phyloP scores from a whole-genome alignment of 2,797 vertebrate species.

The Tadarida brasiliensis region DNA sequence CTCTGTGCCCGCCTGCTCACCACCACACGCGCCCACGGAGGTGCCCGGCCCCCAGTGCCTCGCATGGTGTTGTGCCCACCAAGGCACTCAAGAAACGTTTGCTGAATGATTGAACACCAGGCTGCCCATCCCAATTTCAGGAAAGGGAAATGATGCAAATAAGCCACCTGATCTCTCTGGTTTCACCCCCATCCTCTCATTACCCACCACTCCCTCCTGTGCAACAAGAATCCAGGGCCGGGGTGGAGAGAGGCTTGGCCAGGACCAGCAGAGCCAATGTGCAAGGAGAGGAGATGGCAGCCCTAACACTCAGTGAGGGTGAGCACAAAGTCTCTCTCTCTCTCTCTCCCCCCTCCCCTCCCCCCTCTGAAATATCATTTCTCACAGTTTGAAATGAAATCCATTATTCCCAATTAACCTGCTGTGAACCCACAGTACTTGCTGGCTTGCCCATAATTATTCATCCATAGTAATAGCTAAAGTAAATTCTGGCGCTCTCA shows the following conservation, averaged over 20 bases:
- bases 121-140: not conserved
- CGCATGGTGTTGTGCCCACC: too few relatives aligned
- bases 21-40: fast-evolving
- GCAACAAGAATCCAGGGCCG: not conserved
- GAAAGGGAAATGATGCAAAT: not conserved
- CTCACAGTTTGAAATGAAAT: constrained; percentile 88
- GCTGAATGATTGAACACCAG: not conserved
- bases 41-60: not conserved
- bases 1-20: not conserved
- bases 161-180: not conserved
- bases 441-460: constrained; percentile 90
- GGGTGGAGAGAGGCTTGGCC: not conserved
- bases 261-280: not conserved
- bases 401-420: constrained; percentile 93
- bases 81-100: not conserved
- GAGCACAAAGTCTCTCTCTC: not conserved
- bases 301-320: constrained; percentile 53
- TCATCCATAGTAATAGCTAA: constrained; percentile 91
- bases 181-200: not conserved
- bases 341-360: constrained; percentile 43
- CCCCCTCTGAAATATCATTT: constrained; percentile 86
- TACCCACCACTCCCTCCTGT: not conserved
- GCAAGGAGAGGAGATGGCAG: constrained; percentile 69
- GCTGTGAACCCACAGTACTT: constrained; percentile 89
- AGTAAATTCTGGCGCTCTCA: constrained; percentile 88